A percentile compares a stretch with the other conserved stretches of the same genome.
phyloP scores from a whole-genome alignment of 2,797 vertebrate species.

The Rhinoraja longicauda region DNA sequence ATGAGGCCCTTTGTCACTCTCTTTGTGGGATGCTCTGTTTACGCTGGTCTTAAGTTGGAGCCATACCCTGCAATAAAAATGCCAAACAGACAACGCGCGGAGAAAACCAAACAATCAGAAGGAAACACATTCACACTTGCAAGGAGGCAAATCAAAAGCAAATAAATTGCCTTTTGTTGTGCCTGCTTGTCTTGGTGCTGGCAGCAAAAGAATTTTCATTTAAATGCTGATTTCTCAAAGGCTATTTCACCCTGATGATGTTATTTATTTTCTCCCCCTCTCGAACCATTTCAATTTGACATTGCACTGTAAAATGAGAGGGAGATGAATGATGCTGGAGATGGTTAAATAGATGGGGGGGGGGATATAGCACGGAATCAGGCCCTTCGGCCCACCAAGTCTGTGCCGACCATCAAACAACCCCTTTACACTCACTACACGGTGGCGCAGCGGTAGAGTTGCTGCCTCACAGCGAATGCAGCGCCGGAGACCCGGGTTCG shows the following conservation, averaged over 20 bases:
- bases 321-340: neutral
- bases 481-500: no score
- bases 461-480: no score
- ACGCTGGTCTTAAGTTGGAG: neutral
- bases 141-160: conserved; percentile 33
- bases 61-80: neutral
- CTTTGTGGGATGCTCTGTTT: no score
- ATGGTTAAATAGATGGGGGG: no score
- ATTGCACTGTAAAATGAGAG: neutral
- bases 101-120: neutral
- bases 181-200: neutral
- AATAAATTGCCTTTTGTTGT: conserved; percentile 32
- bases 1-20: no score
- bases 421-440: no score
- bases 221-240: conserved; percentile 32
- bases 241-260: neutral
- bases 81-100: neutral
- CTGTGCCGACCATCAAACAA: no score
- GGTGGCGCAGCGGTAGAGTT: no score
- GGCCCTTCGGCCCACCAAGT: no score
- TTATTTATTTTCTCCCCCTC: neutral
- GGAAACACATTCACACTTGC: conserved; percentile 22
- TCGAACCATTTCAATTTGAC: conserved; percentile 21
- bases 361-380: no score
- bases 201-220: conserved; percentile 16